Base-by-base conservation (phyloP, 2,888 invertebrate species). In the Hypercompe scribonia region DNA sequence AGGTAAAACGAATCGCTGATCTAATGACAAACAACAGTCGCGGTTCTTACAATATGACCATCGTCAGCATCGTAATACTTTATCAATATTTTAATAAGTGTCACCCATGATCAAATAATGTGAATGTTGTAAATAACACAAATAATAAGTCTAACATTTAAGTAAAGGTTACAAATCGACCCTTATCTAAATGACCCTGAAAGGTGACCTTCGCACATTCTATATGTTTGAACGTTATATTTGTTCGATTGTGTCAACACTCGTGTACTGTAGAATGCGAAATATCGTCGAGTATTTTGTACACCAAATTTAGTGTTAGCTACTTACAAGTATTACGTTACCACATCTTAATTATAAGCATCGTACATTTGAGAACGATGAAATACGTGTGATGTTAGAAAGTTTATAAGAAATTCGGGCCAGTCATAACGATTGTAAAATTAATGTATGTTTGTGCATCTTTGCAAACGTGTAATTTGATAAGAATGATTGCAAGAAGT, bases 201-300 rank as follows among this genome's bases (percentile, higher is more conserved):
- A 84, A 80, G 73, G 77, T 77, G 86, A 87, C 92, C 92, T 92
- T 92, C 92, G 87, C 90, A 91, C 91, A 91, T 90, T 91, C 91
- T 90, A 90, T 78, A 79, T 86, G 83, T 88, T 88, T 86, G 82
- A 77, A 81, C 81, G 84, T 76, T 69, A 78, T 84, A 77, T 88
- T 85, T 85, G 85, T 77, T 66, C 78, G 68, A 74, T 77, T 77
- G 72, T 72, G 79, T 78, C 79, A 85, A 82, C 71, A 83, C 72
- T 74, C 39, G 65, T 70, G 74, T 50, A 39, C 39, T 68, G 64
- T 68, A n/a, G 50, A 67, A 61, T 42, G 34, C 54, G 36, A 24
- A 54, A 71, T 65, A 65, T 58, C 50, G 21, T 58, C 54, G 65
- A 31, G 42, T 54, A 58, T 39, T 21, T 31, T 58, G 24, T 66